Evolutionary conservation across 1,140 invertebrate species (phyloP).

Genomic region (Aethina tumida): DNA sequence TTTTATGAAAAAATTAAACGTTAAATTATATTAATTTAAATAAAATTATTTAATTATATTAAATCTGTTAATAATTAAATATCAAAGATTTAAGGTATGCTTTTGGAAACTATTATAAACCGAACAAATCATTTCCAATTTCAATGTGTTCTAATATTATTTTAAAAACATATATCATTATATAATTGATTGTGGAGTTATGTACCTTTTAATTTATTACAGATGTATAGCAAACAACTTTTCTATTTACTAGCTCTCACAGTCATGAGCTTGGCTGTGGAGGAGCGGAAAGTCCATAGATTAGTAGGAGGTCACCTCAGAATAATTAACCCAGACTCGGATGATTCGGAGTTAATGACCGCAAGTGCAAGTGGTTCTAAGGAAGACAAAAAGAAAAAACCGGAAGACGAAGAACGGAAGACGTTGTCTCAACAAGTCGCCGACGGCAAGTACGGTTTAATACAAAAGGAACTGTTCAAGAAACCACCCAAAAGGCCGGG

Average conservation of each 20-base stretch:
- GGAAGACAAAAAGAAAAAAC: slow-evolving; percentile 40
- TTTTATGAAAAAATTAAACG: no score
- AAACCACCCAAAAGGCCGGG: slow-evolving; percentile 60
- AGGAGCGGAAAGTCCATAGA: slow-evolving; percentile 26
- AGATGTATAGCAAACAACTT: slow-evolving; percentile 7
- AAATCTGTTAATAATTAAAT: no score
- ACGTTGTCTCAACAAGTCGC: slow-evolving; percentile 75
- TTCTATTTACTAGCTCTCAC: slow-evolving; percentile 4
- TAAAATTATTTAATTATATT: no score
- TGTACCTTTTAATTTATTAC: slow-evolving; percentile 7
- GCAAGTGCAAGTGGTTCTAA: slow-evolving; percentile 55
- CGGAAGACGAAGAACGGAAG: slow-evolving; percentile 65
- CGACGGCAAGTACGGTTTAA: slow-evolving; percentile 80
- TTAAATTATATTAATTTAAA: no score
- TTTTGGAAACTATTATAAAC: no score
- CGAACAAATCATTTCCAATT: no score
- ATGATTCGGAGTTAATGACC: slow-evolving; percentile 35
- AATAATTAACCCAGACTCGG: slow-evolving; percentile 21
- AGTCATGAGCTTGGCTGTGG: slow-evolving; percentile 3
- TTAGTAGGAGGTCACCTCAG: slow-evolving; percentile 52
- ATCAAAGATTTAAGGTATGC: no score
- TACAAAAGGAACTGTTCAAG: slow-evolving; percentile 72
- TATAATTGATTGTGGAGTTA: no score
- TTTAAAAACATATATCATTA: no score
- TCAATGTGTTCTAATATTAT: no score